A percentile compares a stretch with the other conserved stretches of the same genome.
phyloP scores from a whole-genome alignment of 2,113 vertebrate species.

The Lasiurus borealis region DNA sequence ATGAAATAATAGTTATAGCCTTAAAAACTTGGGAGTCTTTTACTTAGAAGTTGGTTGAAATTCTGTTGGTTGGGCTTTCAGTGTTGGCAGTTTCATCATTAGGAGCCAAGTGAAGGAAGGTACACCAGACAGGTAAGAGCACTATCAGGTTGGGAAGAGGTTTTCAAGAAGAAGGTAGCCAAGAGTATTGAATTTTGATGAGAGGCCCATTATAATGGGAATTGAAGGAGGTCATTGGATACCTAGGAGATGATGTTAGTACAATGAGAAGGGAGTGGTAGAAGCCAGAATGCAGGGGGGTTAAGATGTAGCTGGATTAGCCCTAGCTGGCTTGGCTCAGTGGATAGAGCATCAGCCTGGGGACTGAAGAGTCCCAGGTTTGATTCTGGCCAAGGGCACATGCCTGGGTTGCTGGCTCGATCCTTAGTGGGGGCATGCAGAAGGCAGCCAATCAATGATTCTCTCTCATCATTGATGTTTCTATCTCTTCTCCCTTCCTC shows the following conservation, averaged over 20 bases:
- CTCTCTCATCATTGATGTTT: too few relatives aligned
- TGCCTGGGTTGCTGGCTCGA: too few relatives aligned
- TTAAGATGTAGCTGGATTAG: background rate
- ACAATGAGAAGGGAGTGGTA: background rate
- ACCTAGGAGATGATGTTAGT: background rate
- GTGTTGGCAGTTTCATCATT: background rate
- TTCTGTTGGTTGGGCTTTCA: background rate
- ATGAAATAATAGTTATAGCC: background rate
- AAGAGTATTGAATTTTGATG: conserved; percentile 38
- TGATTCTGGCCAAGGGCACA: too few relatives aligned
- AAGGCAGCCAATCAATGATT: too few relatives aligned
- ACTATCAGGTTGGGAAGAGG: background rate
- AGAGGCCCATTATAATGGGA: background rate
- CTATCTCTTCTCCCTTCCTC: too few relatives aligned
- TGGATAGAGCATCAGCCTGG: too few relatives aligned
- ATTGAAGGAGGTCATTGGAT: background rate
- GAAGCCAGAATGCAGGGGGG: background rate
- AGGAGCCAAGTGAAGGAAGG: background rate
- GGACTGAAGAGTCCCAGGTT: too few relatives aligned
- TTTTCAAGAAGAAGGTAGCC: conserved; percentile 34
- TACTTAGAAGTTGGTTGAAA: background rate
- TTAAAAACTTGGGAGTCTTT: background rate
- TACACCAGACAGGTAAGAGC: background rate
- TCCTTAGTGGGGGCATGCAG: too few relatives aligned
- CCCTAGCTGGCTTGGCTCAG: too few relatives aligned